Base-by-base conservation (phyloP, 2,888 invertebrate genomes). In the Pterostichus madidus region DNA sequence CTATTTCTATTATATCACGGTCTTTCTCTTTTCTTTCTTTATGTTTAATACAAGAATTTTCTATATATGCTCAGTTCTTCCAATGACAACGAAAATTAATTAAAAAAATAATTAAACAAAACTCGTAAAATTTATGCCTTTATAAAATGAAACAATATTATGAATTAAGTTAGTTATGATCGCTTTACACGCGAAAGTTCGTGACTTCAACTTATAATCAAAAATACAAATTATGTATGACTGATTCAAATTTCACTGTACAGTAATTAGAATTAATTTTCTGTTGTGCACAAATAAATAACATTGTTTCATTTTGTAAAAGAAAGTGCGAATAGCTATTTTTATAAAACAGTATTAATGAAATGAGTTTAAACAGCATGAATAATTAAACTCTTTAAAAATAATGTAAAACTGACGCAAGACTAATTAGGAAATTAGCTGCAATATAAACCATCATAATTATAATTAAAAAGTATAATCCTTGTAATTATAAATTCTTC, bases 21-120 rank as follows among this genome's bases (percentile, higher is more conserved):
- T 64, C 64, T 64, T 2, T 53, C 32, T 56, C 24, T 76, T 73
- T 73, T 49, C 44, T 73, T 68, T 64, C 52, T 56, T 32, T 13
- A n/a, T 76, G 6, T 59, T 64, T 64, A 35, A 64, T 13, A 10
- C n/a, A 6, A 35, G 31, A 32, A 64, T 13, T 31, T 32, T 5
- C 13, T n/a, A 39, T n/a, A 8, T 17, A 64, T 64, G 64, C n/a
- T 64, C 64, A 64, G 32, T 13, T 64, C 64, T 64, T 64, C 64
- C 64, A 64, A 11, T 35, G 39, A n/a, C 13, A 7, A 64, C 24
- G 2, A 59, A 8, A 31, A 15, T 53, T 17, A 59, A 31, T 8
- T 15, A 56, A 5, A 24, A 7, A 56, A 24, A 8, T 56, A 56
- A 17, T 0, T 7, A 7, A 56, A 24, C 24, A 24, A 24, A 24